These are phyloP conservation scores for Agrochola lychnidis DNA, from an alignment of 2,888 invertebrate species.

Conservation along the genomic window DNA sequence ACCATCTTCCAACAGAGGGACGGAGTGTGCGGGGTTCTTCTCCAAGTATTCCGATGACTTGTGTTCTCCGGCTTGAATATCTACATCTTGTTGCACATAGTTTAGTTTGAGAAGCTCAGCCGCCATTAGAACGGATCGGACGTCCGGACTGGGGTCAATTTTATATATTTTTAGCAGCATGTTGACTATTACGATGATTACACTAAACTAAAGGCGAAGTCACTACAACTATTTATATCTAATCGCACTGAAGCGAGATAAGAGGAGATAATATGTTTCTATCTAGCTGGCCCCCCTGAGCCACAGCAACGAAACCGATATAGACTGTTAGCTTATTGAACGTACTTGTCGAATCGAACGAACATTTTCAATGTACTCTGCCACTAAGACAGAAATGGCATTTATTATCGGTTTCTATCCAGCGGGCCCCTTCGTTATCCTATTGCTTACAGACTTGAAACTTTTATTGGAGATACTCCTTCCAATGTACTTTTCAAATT, in stretches of 20 bases:
- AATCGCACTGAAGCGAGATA: not conserved
- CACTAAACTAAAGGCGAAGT: conserved; percentile 9
- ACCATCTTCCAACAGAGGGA: conserved; percentile 77
- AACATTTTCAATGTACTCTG: too few species aligned
- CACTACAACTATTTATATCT: not conserved
- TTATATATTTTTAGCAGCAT: not conserved
- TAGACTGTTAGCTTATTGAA: too few species aligned
- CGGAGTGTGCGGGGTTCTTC: conserved; percentile 71
- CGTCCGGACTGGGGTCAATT: not conserved
- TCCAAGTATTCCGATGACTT: not conserved
- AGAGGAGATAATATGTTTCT: not conserved
- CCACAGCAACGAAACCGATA: too few species aligned
- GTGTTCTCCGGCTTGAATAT: not conserved
- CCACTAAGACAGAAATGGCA: too few species aligned
- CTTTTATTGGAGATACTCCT: too few species aligned
- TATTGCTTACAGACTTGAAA: too few species aligned
- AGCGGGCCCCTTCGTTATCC: too few species aligned
- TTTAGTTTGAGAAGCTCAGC: not conserved
- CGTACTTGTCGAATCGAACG: too few species aligned
- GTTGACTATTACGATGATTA: not conserved
- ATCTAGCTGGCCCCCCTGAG: too few species aligned
- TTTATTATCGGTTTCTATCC: too few species aligned
- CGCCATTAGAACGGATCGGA: not conserved
- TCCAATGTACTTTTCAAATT: too few species aligned
- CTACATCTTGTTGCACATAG: not conserved